phyloP scores from a whole-genome alignment of 2,797 vertebrate species.

The Balearica regulorum region DNA sequence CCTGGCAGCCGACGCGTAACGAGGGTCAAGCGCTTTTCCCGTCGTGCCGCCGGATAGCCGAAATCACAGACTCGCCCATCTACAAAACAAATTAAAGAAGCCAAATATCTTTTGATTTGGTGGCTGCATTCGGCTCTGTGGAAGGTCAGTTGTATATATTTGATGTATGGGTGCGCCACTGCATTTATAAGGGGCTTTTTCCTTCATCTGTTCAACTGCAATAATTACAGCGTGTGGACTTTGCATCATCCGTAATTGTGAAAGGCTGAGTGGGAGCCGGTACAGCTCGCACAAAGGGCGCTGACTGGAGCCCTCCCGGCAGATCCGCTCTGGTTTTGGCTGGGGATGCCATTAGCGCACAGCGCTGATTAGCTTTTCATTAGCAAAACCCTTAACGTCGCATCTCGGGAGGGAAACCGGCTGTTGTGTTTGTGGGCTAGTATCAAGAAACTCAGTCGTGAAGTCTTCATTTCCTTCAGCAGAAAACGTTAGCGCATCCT shows the following conservation, averaged over 20 bases:
- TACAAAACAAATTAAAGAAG: background rate
- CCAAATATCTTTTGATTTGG: background rate
- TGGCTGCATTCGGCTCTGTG: background rate
- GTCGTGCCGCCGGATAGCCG: rapidly evolving
- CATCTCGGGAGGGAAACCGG: background rate
- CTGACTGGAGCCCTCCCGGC: background rate
- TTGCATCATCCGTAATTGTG: rapidly evolving
- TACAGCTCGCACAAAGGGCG: background rate
- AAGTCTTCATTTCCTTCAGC: too few relatives aligned
- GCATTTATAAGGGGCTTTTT: rapidly evolving
- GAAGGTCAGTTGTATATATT: rapidly evolving
- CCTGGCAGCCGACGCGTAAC: rapidly evolving
- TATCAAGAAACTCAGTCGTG: background rate
- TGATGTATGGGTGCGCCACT: rapidly evolving
- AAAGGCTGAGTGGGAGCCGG: background rate
- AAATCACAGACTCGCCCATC: background rate
- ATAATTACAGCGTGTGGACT: rapidly evolving
- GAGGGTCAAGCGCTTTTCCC: background rate
- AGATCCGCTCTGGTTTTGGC: background rate
- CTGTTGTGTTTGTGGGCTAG: background rate
- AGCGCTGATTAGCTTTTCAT: background rate
- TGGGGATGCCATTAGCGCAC: background rate
- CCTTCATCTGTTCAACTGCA: background rate
- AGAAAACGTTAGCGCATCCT: background rate
- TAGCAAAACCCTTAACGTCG: background rate